Percentiles rank a stretch among this genome's conserved stretches.
These are phyloP conservation scores for Addax nasomaculatus DNA, from an alignment of 2,113 vertebrate genomes.

Conservation along the genomic window DNA sequence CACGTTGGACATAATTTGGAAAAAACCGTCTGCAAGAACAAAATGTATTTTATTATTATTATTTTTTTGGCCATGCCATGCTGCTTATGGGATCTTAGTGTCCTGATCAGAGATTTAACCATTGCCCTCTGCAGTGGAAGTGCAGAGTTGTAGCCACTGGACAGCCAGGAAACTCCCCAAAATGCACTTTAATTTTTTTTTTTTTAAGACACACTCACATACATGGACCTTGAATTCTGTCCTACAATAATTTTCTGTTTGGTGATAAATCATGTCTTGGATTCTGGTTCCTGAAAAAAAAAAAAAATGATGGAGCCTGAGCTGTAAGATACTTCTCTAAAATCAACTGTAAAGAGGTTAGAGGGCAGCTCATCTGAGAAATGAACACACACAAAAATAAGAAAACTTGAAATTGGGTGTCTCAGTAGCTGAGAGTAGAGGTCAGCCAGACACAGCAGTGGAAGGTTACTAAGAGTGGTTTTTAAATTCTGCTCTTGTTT, in stretches of 20 bases:
- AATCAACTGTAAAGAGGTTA: background rate
- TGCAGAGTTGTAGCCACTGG: background rate
- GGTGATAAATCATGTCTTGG: background rate
- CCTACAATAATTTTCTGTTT: slow-evolving; percentile 21
- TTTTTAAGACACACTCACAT: background rate
- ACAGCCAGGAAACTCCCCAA: background rate
- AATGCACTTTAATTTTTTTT: background rate
- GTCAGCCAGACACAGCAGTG: background rate
- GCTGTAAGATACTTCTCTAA: background rate
- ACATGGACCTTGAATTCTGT: background rate
- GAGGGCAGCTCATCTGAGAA: background rate
- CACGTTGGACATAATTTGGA: background rate
- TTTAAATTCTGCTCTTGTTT: background rate
- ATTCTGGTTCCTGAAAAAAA: background rate
- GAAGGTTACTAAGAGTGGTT: background rate
- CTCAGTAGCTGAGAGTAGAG: background rate
- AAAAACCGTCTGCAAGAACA: background rate
- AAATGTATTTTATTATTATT: background rate
- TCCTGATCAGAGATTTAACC: background rate
- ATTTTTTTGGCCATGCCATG: background rate
- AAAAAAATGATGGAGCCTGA: background rate
- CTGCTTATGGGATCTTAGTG: background rate
- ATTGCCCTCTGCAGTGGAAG: background rate
- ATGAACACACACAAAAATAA: background rate
- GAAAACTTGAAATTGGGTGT: background rate